A percentile compares a stretch with the other conserved stretches of the same genome.
These are phyloP conservation scores for Leptinotarsa defecta DNA, from an alignment of 1,140 invertebrate species.

Conservation along the genomic window DNA sequence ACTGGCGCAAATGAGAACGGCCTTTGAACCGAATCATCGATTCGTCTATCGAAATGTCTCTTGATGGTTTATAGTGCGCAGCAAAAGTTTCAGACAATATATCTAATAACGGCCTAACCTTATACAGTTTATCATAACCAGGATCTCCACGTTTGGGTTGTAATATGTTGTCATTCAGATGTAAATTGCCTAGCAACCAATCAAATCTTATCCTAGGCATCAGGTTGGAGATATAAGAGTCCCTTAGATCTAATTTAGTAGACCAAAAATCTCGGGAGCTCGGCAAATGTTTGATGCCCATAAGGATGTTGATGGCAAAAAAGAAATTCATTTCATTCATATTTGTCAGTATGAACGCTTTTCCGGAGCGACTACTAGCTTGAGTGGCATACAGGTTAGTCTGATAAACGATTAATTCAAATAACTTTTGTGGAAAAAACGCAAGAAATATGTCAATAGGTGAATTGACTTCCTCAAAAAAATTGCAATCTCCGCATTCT, in stretches of 20 bases:
- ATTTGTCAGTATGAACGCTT: background rate
- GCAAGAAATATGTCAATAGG: conserved; percentile 19
- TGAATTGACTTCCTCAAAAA: background rate
- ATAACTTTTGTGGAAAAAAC: conserved; percentile 1
- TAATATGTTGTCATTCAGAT: conserved; percentile 30
- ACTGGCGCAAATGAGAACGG: conserved; percentile 55
- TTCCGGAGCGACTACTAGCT: background rate
- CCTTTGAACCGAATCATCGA: conserved; percentile 54
- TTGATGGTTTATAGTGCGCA: background rate
- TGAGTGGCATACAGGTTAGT: conserved; percentile 13
- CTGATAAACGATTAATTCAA: conserved; percentile 13
- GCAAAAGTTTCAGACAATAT: conserved; percentile 5
- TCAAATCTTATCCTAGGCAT: conserved; percentile 29
- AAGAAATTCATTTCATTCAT: background rate
- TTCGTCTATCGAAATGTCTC: conserved; percentile 45
- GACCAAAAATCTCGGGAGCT: conserved; percentile 24
- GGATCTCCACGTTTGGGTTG: conserved; percentile 16
- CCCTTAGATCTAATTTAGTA: conserved; percentile 20
- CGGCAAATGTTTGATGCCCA: conserved; percentile 14
- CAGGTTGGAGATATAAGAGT: conserved; percentile 18
- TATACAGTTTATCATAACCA: conserved; percentile 47
- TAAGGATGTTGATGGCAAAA: background rate
- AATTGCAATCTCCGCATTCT: background rate
- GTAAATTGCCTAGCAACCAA: conserved; percentile 21
- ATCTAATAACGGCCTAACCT: conserved; percentile 30